These are phyloP conservation scores for Zosterops pallidus DNA, from an alignment of 2,113 vertebrate genomes.

Conservation along the genomic window DNA sequence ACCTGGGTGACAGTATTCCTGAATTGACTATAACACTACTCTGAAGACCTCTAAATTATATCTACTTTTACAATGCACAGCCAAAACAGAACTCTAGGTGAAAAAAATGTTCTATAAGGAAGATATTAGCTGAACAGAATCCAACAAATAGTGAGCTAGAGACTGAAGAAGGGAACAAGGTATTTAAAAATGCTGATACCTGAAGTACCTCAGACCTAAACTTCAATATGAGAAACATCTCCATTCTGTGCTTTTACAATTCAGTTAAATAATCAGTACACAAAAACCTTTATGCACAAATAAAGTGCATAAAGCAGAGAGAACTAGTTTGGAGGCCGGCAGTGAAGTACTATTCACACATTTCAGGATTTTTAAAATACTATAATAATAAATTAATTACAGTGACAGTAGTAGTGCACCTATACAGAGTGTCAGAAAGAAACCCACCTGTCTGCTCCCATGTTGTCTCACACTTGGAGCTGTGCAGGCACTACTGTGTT, in stretches of 20 bases:
- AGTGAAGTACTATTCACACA: not conserved
- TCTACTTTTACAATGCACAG: not conserved
- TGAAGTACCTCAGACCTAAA: not conserved
- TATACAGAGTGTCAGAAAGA: not conserved
- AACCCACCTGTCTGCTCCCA: not conserved
- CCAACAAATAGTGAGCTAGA: not conserved
- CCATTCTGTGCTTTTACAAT: not conserved
- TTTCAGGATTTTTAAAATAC: not conserved
- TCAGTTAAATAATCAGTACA: not conserved
- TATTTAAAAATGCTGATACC: not conserved
- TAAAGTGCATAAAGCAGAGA: not conserved
- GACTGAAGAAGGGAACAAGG: not conserved
- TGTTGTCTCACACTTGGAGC: not conserved
- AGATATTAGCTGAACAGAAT: not conserved
- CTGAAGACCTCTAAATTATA: not conserved
- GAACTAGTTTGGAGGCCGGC: not conserved
- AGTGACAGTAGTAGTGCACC: not conserved
- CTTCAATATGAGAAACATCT: not conserved
- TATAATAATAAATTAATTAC: not conserved
- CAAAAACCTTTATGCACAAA: not conserved
- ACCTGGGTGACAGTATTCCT: not conserved
- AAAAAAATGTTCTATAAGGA: not conserved
- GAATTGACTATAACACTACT: not conserved
- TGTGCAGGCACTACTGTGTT: rapidly evolving
- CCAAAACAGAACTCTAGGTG: not conserved